These are phyloP conservation scores for Heterodera carotae DNA, from an alignment of 1,140 invertebrate species.

Conservation along the genomic window DNA sequence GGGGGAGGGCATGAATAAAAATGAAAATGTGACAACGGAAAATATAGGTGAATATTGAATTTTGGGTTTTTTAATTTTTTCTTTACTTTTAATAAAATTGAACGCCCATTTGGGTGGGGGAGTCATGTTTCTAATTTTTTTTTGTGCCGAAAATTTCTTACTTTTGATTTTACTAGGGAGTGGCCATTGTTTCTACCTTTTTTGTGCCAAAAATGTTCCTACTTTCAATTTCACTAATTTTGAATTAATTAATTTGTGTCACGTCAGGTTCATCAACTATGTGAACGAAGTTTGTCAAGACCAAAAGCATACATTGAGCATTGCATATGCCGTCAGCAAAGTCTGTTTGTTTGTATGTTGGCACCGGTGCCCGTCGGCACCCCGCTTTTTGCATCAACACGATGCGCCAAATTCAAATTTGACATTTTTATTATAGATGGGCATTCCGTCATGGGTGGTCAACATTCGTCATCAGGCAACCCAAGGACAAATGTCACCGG, in stretches of 20 bases:
- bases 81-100: too few relatives aligned
- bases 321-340: constrained; percentile 24
- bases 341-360: background rate
- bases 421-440: constrained; percentile 29
- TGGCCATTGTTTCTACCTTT: too few relatives aligned
- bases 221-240: background rate
- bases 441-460: constrained; percentile 39
- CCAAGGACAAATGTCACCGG: constrained; percentile 32
- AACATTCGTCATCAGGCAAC: constrained; percentile 35
- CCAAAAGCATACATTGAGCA: constrained; percentile 12
- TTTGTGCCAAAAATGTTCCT: background rate
- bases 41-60: background rate
- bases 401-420: too few relatives aligned
- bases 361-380: too few relatives aligned
- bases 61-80: too few relatives aligned
- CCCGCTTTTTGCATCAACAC: too few relatives aligned
- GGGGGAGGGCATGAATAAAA: background rate
- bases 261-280: constrained; percentile 44
- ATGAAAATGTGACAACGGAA: background rate
- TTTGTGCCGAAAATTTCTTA: too few relatives aligned
- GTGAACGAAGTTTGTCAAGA: constrained; percentile 43
- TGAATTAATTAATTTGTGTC: background rate
- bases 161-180: too few relatives aligned
- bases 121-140: too few relatives aligned
- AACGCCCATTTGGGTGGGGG: too few relatives aligned